Conservation (phyloP, 2,797 vertebrate genomes). For the Synanceia verrucosa region DNA sequence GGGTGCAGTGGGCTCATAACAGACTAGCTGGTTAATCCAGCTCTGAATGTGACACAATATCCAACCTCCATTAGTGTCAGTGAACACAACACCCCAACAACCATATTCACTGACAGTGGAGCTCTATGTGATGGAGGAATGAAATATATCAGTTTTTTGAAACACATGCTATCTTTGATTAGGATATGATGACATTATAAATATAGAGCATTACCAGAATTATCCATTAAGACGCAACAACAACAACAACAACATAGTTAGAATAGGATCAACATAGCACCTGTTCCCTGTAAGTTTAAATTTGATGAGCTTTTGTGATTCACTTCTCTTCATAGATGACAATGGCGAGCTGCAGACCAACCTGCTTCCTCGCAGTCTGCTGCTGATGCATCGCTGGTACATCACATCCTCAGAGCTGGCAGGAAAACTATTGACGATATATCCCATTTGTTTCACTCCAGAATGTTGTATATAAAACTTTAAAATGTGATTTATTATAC, state of each 20-base stretch:
- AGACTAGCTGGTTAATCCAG: too few relatives aligned
- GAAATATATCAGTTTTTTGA: not conserved
- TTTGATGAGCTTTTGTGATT: not conserved
- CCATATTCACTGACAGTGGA: not conserved
- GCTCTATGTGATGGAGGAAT: not conserved
- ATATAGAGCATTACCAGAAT: not conserved
- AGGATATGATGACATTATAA: not conserved
- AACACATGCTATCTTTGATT: not conserved
- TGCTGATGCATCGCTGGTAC: conserved; percentile 98
- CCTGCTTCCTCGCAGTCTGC: conserved; percentile 89
- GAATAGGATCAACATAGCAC: not conserved
- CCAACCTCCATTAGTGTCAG: not conserved
- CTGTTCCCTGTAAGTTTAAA: not conserved
- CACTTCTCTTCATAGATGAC: conserved; percentile 84
- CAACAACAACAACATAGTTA: not conserved
- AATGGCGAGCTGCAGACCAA: conserved; percentile 83
- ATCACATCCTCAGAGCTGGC: conserved; percentile 92
- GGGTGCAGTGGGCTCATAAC: not conserved
- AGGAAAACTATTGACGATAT: conserved; percentile 92
- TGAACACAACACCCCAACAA: not conserved
- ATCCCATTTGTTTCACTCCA: too few relatives aligned
- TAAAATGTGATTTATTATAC: not conserved
- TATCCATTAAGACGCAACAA: not conserved
- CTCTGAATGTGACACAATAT: too few relatives aligned
- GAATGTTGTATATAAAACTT: not conserved